A percentile compares a stretch with the other conserved stretches of the same genome.
These are phyloP conservation scores for Spisula subtruncata DNA, from an alignment of 2,888 invertebrate species.

Conservation along the genomic window DNA sequence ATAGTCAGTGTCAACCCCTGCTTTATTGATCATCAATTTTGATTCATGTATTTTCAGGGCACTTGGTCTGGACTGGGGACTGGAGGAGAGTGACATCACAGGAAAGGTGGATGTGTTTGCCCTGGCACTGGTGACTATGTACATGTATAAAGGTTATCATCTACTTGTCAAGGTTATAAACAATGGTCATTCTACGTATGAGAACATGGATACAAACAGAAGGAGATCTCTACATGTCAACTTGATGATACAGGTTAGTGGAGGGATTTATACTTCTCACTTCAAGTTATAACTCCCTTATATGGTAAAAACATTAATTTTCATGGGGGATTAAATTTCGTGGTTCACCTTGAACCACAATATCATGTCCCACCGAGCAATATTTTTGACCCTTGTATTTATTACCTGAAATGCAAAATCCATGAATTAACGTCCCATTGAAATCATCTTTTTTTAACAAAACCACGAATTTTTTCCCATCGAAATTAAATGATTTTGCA, in stretches of 20 bases:
- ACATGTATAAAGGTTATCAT: slow-evolving; percentile 70
- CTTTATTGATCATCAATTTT: background rate
- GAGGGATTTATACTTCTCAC: background rate
- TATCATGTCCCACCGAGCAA: too few relatives aligned
- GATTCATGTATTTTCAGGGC: background rate
- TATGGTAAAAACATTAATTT: too few relatives aligned
- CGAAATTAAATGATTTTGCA: too few relatives aligned
- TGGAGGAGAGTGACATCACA: slow-evolving; percentile 58
- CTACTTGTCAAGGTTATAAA: slow-evolving; percentile 70
- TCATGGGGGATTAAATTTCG: too few relatives aligned
- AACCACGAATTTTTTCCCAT: too few relatives aligned
- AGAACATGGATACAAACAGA: slow-evolving; percentile 24
- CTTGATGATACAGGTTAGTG: slow-evolving; percentile 68
- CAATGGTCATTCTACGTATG: slow-evolving; percentile 65
- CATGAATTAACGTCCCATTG: too few relatives aligned
- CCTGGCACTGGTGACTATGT: slow-evolving; percentile 68
- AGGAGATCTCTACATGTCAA: slow-evolving; percentile 52
- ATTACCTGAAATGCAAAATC: too few relatives aligned
- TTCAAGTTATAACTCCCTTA: too few relatives aligned
- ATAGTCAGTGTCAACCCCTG: too few relatives aligned
- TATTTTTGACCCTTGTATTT: too few relatives aligned
- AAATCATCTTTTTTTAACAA: too few relatives aligned
- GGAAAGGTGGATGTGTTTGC: slow-evolving; percentile 72
- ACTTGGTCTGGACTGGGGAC: background rate
- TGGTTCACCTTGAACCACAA: too few relatives aligned